These are phyloP conservation scores for Syrista parreyssii DNA, from an alignment of 2,888 invertebrate species.

Conservation along the genomic window DNA sequence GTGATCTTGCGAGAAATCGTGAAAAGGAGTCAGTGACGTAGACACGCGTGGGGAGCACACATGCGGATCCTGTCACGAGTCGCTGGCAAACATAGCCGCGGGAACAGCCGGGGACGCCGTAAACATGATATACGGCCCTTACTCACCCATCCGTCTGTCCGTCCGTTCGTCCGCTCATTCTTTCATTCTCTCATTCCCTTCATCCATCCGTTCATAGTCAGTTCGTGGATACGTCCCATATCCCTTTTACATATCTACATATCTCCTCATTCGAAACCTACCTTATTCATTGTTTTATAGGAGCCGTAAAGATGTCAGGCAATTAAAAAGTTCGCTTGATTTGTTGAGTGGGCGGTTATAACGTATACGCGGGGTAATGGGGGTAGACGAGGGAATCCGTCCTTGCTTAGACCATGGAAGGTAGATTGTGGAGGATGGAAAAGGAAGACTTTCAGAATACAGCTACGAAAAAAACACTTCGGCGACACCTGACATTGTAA, in stretches of 20 bases:
- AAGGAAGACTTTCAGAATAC: background rate
- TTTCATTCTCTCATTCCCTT: background rate
- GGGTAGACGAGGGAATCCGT: background rate
- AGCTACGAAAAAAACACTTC: constrained; percentile 4
- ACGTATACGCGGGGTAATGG: background rate
- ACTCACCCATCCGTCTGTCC: background rate
- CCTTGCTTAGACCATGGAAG: background rate
- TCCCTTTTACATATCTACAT: constrained; percentile 14
- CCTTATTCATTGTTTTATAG: constrained; percentile 62
- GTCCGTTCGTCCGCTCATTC: constrained; percentile 12
- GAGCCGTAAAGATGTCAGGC: constrained; percentile 53
- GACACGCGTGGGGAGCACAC: background rate
- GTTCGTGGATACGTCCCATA: constrained; percentile 18
- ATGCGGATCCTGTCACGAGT: background rate
- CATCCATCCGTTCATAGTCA: background rate
- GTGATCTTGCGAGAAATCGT: background rate
- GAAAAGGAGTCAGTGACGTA: background rate
- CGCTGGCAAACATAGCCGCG: constrained; percentile 1
- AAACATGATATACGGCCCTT: constrained; percentile 48
- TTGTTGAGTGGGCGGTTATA: constrained; percentile 46
- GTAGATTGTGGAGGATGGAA: background rate
- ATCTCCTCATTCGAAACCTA: constrained; percentile 33
- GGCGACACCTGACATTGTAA: constrained; percentile 45
- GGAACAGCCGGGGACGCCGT: constrained; percentile 34
- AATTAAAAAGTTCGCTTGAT: constrained; percentile 56